Conservation (phyloP, 1,140 invertebrate species). For the Camponotus floridanus region DNA sequence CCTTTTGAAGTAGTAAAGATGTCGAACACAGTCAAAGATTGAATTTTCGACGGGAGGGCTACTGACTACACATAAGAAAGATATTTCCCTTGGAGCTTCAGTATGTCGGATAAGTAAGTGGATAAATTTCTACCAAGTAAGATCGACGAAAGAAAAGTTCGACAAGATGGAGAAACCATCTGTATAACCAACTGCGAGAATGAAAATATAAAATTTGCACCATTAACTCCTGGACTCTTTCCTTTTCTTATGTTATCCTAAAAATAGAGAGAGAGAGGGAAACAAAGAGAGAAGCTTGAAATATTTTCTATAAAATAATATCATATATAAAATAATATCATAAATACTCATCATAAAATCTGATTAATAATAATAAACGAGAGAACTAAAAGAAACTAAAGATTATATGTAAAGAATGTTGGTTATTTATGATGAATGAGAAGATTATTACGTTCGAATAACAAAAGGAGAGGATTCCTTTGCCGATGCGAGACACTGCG, state of each 20-base stretch:
- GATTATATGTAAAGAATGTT: background rate
- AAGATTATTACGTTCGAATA: background rate
- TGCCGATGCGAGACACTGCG: background rate
- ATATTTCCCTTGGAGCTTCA: slow-evolving; percentile 52
- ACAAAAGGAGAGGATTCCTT: background rate
- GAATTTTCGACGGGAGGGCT: slow-evolving; percentile 56
- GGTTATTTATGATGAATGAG: background rate
- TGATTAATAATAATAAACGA: background rate
- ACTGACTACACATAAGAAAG: slow-evolving; percentile 34
- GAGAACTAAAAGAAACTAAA: background rate
- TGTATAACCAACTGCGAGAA: slow-evolving; percentile 34
- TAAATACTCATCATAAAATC: background rate
- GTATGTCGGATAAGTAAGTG: slow-evolving; percentile 63
- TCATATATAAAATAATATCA: background rate
- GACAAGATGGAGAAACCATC: slow-evolving; percentile 32
- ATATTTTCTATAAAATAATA: background rate
- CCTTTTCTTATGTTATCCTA: background rate
- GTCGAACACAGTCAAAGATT: slow-evolving; percentile 68
- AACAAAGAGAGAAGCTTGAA: too few relatives aligned
- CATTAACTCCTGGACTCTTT: slow-evolving; percentile 18
- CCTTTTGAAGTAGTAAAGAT: slow-evolving; percentile 63
- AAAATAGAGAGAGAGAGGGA: background rate
- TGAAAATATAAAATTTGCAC: slow-evolving; percentile 17
- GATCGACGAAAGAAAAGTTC: slow-evolving; percentile 45
- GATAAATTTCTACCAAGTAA: slow-evolving; percentile 64